Base-by-base conservation (phyloP, 1,140 invertebrate genomes). In the Ectropis grisescens region DNA sequence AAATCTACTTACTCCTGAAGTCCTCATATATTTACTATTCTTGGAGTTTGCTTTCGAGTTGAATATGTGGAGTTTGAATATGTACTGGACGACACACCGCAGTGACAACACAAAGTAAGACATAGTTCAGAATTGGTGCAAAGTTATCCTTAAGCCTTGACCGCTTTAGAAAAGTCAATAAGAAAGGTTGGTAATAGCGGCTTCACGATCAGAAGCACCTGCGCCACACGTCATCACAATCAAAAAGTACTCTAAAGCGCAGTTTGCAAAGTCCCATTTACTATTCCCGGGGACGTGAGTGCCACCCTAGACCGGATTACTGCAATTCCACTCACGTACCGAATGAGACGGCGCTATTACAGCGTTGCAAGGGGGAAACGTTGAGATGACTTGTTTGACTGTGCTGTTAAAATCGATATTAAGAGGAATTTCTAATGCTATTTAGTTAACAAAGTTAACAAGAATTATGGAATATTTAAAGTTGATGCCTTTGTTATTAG, bases 351-450 rank as follows among this genome's bases (percentile, higher is more conserved):
- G 41, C 13, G 35, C 22, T 57, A 58, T 58, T 39, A 49, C 31
- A 33, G 14, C n/a, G n/a, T n/a, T n/a, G n/a, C n/a, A 13, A 23
- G 27, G 38, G 39, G 33, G 34, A 52, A 51, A 46, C 19, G n/a
- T n/a, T n/a, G 29, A 37, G 34, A 48, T 50, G 43, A 49, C 48
- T 53, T 42, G 38, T 51, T 31, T 38, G 35, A 51, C 37, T 46
- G 36, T 52, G 44, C 47, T 58, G 47, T 46, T 37, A 31, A n/a
- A 55, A 59, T 68, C 54, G 47, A 57, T 62, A 60, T n/a, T n/a
- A n/a, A n/a, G n/a, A n/a, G n/a, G n/a, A n/a, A n/a, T n/a, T n/a
- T n/a, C n/a, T n/a, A n/a, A n/a, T n/a, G n/a, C n/a, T n/a, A n/a
- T n/a, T n/a, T n/a, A n/a, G n/a, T n/a, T n/a, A n/a, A n/a, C n/a